phyloP scores from a whole-genome alignment of 2,888 invertebrate genomes.

The Apodemia hepburni region DNA sequence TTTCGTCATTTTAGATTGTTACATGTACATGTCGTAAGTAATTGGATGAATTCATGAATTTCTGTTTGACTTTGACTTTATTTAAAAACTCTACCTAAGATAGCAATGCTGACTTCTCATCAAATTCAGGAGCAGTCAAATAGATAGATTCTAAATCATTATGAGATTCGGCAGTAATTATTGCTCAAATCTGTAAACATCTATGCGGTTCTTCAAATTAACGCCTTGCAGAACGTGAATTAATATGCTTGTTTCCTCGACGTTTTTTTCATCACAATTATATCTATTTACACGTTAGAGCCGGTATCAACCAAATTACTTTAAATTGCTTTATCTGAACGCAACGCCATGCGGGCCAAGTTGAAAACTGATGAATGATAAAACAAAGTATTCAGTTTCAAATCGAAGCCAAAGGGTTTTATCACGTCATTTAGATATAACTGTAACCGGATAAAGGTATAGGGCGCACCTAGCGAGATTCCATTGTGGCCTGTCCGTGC shows the following conservation, averaged over 20 bases:
- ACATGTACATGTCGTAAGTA: background rate
- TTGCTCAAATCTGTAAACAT: background rate
- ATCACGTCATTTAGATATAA: slow-evolving; percentile 36
- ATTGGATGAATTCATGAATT: background rate
- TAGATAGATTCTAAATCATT: background rate
- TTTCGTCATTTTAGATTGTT: background rate
- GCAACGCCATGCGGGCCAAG: background rate
- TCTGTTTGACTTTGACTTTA: background rate
- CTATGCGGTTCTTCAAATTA: background rate
- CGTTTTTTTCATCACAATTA: background rate
- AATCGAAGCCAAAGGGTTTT: slow-evolving; percentile 3
- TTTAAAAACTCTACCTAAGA: too few species aligned
- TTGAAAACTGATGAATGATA: background rate
- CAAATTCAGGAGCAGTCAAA: background rate
- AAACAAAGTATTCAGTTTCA: slow-evolving; percentile 6
- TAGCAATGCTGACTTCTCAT: background rate
- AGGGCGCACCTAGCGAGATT: slow-evolving; percentile 41
- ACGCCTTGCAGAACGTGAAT: background rate
- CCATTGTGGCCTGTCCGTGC: slow-evolving; percentile 55
- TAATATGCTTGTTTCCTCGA: background rate
- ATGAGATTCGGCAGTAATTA: too few species aligned
- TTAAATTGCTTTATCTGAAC: background rate
- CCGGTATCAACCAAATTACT: background rate
- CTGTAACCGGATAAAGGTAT: slow-evolving; percentile 38
- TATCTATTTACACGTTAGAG: background rate